Conservation (phyloP, 2,113 vertebrate species). For the Pristiophorus japonicus region DNA sequence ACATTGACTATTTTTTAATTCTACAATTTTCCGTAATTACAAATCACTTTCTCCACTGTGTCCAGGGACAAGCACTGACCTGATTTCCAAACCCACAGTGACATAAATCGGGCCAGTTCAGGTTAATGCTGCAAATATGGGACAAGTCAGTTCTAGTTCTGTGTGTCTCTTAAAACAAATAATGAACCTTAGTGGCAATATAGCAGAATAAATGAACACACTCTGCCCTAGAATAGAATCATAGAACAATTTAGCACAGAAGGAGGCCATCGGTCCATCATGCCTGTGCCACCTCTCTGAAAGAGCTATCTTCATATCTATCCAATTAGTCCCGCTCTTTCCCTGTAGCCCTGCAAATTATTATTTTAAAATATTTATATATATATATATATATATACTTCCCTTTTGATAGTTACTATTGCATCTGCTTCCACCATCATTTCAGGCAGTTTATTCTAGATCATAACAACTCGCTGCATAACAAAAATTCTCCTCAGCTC, state of each 20-base stretch:
- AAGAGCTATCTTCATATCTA: too few species aligned
- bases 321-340: neutral
- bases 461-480: neutral
- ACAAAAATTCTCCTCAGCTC: neutral
- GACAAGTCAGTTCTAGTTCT: neutral
- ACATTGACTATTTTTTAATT: neutral
- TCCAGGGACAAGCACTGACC: neutral
- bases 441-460: neutral
- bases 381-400: too few species aligned
- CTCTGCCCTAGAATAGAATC: neutral
- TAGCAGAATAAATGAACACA: neutral
- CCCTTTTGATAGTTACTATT: neutral
- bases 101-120: neutral
- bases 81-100: constrained; percentile 11
- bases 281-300: neutral
- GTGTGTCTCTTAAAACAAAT: neutral
- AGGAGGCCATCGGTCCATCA: neutral
- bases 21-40: neutral
- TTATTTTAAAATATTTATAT: too few species aligned
- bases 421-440: neutral
- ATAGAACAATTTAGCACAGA: neutral
- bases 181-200: neutral
- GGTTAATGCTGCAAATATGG: neutral
- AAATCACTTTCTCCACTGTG: neutral
- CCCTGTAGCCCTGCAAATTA: neutral